A percentile compares a stretch with the other conserved stretches of the same genome.
Conservation (phyloP, 2,113 vertebrate genomes). For the Cyanoramphus novaezelandiae region DNA sequence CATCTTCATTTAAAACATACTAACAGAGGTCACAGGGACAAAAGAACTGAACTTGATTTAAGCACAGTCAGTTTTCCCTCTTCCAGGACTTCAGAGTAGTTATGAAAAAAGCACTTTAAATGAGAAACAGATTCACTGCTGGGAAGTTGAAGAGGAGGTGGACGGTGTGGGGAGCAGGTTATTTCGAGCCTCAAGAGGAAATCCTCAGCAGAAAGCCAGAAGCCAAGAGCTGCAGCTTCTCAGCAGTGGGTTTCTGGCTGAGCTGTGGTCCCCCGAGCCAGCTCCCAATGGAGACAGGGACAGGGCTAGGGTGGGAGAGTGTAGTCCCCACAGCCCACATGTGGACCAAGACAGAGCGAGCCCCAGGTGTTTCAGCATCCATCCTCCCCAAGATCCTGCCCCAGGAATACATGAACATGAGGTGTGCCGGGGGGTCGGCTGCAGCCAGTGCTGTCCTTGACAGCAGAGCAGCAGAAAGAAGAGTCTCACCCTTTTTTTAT, state of each 20-base stretch:
- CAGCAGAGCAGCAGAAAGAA: neutral
- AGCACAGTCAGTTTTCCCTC: neutral
- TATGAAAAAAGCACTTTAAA: slow-evolving; percentile 32
- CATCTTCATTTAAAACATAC: slow-evolving; percentile 9
- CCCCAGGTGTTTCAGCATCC: neutral
- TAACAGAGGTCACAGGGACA: slow-evolving; percentile 2
- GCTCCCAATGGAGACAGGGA: neutral
- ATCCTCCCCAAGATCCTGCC: neutral
- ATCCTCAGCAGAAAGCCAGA: neutral
- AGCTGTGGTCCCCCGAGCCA: neutral
- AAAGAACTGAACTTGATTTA: slow-evolving; percentile 27
- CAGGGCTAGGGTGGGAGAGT: neutral
- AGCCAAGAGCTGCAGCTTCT: neutral
- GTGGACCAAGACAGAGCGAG: neutral
- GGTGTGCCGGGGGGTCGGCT: accelerated
- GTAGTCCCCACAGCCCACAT: neutral
- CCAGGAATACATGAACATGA: neutral
- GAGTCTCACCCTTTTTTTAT: neutral
- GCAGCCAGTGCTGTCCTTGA: slow-evolving; percentile 24
- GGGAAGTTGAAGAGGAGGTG: slow-evolving; percentile 5
- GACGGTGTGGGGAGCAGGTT: neutral
- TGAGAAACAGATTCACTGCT: slow-evolving; percentile 21
- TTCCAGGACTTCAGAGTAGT: neutral
- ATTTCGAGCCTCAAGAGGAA: neutral
- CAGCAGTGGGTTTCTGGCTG: neutral